Conservation (phyloP, 2,113 vertebrate genomes). For the Vidua macroura region DNA sequence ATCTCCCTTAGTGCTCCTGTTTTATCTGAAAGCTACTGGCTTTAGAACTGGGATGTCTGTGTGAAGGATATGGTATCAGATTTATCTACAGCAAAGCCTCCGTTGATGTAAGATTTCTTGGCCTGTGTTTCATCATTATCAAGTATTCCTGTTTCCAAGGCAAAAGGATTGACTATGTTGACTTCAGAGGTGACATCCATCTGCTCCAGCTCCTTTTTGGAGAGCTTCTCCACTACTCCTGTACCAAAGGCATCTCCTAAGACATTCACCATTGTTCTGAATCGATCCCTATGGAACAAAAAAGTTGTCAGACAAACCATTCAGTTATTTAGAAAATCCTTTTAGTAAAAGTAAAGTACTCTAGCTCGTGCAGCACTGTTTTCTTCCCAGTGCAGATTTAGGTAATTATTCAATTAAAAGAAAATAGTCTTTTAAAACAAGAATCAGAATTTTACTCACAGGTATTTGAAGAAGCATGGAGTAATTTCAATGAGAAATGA, state of each 20-base stretch:
- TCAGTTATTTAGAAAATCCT: background rate
- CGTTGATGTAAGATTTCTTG: conserved; percentile 93
- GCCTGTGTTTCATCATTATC: conserved; percentile 82
- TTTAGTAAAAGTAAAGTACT: background rate
- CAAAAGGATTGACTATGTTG: conserved; percentile 92
- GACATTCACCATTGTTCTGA: conserved; percentile 97
- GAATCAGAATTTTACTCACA: background rate
- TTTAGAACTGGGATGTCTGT: conserved; percentile 95
- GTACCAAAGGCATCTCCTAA: conserved; percentile 94
- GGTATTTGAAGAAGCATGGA: background rate
- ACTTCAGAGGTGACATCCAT: conserved; percentile 87
- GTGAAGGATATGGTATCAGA: conserved; percentile 94
- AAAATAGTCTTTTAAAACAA: background rate
- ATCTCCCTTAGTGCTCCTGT: background rate
- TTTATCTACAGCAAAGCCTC: conserved; percentile 94
- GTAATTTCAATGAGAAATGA: background rate
- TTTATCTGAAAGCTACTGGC: background rate
- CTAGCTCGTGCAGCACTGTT: background rate
- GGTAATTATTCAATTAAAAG: background rate
- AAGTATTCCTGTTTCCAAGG: conserved; percentile 81
- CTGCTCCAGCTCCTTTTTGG: conserved; percentile 88
- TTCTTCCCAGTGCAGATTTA: background rate
- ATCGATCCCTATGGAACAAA: conserved; percentile 85
- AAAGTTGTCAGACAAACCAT: background rate
- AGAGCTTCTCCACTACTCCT: conserved; percentile 93